A percentile compares a stretch with the other conserved stretches of the same genome.
Evolutionary conservation across 2,888 invertebrate genomes (phyloP).

Genomic region (Unio pictorum): DNA sequence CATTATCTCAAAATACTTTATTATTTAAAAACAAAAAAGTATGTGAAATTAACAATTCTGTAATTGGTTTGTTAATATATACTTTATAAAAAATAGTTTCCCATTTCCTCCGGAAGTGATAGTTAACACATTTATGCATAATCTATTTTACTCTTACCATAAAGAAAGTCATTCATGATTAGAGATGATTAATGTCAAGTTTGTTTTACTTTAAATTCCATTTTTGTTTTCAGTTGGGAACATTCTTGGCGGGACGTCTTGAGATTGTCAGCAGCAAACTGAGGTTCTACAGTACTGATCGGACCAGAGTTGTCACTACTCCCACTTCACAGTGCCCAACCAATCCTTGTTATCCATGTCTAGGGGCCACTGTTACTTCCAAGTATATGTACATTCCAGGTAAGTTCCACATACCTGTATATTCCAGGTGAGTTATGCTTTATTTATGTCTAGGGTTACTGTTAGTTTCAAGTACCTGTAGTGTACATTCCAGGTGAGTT

Average conservation of each 20-base stretch:
- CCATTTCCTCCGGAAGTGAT: too few relatives aligned
- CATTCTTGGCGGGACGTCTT: conserved; percentile 43
- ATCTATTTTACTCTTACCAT: too few relatives aligned
- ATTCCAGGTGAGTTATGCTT: too few relatives aligned
- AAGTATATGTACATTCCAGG: conserved; percentile 57
- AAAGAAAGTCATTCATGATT: too few relatives aligned
- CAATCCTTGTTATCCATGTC: conserved; percentile 49
- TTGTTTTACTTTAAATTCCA: background rate
- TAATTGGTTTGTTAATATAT: too few relatives aligned
- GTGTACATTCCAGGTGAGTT: conserved; percentile 32
- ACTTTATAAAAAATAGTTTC: too few relatives aligned
- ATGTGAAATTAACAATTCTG: too few relatives aligned
- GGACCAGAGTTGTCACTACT: conserved; percentile 24
- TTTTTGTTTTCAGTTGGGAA: conserved; percentile 51
- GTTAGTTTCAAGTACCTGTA: too few relatives aligned
- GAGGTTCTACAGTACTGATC: conserved; percentile 45
- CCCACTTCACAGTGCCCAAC: conserved; percentile 58
- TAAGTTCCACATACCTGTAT: conserved; percentile 2
- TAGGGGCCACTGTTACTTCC: conserved; percentile 39
- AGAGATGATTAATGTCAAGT: background rate
- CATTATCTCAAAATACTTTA: too few relatives aligned
- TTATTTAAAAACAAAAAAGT: too few relatives aligned
- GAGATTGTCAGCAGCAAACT: conserved; percentile 44
- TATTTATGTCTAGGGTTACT: too few relatives aligned
- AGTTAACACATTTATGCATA: too few relatives aligned